Evolutionary conservation across 2,797 vertebrate genomes (phyloP), one percentile per base, ranked within the genome.

Genomic region (Streptopelia turtur): DNA sequence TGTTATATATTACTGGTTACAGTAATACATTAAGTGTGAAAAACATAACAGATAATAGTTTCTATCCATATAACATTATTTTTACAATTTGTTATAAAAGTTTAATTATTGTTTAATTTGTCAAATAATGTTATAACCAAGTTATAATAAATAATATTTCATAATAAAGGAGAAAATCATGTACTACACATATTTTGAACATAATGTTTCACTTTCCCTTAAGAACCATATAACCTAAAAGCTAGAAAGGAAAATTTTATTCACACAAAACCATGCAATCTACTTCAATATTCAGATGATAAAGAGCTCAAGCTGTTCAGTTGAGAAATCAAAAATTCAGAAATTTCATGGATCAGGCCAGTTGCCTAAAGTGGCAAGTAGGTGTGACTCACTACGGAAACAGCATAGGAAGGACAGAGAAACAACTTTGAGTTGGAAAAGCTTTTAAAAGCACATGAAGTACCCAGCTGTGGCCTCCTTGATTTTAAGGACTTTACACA

Each of bases 401-500:
- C 78, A 87, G 75, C 60, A 92, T 12, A 43, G 68, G 61, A 87
- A 83, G 57, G 45, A 81, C 70, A 69, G 61, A 72, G 77, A 93
- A 95, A 90, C 37, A 90, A 76, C 72, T 64, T 13, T 0, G 9
- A 81, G 41, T 76, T 81, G 65, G 72, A 81, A 94, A 93, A 91
- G 76, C 87, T 85, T 91, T 93, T 71, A 85, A 90, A 95, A 93
- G 88, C 72, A n/a, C 15, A 64, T 6, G 55, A 81, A 95, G 63
- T 86, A 91, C 93, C 72, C 95, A 78, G 64, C 81, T 94, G 91
- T 80, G 92, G 82, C 87, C 89, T 92, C 91, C 87, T 71, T 82
- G 74, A 94, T 90, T 97, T 95, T 91, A 94, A 91, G 93, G 91
- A 92, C 92, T 94, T 96, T 78, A 87, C 91, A 84, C 87, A 80